Conservation (phyloP, 2,113 vertebrate species). For the Prunella himalayana region DNA sequence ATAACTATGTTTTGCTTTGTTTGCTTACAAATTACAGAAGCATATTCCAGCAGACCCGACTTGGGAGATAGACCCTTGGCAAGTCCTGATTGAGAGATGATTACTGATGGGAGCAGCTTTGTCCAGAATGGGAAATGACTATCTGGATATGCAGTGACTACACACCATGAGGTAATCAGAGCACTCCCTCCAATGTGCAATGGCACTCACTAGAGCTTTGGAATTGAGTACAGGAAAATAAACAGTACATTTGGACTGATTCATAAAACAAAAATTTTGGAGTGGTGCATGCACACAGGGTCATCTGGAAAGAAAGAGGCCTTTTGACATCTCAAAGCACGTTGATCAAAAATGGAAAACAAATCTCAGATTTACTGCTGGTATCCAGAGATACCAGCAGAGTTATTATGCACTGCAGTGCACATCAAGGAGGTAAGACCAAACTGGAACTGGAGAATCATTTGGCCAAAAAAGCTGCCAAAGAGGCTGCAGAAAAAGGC, state of each 20-base stretch:
- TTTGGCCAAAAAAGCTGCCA: background rate
- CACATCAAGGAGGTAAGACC: background rate
- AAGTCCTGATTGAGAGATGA: background rate
- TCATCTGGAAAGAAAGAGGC: background rate
- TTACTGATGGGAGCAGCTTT: background rate
- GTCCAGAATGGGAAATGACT: background rate
- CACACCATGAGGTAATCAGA: background rate
- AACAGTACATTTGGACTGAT: background rate
- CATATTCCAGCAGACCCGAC: background rate
- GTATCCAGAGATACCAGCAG: background rate
- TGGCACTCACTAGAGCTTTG: background rate
- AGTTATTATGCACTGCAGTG: background rate
- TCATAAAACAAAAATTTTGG: background rate
- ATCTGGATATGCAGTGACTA: background rate
- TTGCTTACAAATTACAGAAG: background rate
- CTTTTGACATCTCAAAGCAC: background rate
- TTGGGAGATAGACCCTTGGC: background rate
- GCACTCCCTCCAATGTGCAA: background rate
- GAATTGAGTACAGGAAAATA: background rate
- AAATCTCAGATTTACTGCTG: fast-evolving
- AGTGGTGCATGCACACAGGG: background rate
- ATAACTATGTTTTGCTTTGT: background rate
- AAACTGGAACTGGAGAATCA: background rate
- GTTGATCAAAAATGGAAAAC: fast-evolving
- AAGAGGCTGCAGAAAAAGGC: background rate